Percentiles rank a stretch among this genome's conserved stretches.
Evolutionary conservation across 2,888 invertebrate genomes (phyloP).

Genomic region (Pristionchus entomophagus): DNA sequence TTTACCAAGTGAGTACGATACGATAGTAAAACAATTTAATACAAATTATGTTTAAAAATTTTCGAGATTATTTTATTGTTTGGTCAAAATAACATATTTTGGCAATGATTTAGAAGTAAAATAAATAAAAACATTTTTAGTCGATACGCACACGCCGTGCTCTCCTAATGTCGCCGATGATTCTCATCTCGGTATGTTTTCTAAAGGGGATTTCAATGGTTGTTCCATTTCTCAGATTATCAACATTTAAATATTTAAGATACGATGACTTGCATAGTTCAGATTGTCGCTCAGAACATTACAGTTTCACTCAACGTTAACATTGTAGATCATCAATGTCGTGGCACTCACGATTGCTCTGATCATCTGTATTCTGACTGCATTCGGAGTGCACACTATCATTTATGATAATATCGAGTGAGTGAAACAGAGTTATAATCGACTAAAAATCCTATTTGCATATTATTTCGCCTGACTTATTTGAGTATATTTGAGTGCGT

Average conservation of each 20-base stretch:
- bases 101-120: not conserved
- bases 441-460: too few relatives aligned
- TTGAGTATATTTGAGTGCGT: too few relatives aligned
- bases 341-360: not conserved
- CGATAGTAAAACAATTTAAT: too few relatives aligned
- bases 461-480: too few relatives aligned
- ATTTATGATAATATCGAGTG: not conserved
- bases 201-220: too few relatives aligned
- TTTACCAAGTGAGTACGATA: not conserved
- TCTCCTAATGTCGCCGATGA: not conserved
- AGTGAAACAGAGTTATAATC: not conserved
- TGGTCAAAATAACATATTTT: too few relatives aligned
- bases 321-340: not conserved
- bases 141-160: not conserved
- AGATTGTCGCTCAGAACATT: too few relatives aligned
- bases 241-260: not conserved
- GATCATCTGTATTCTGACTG: not conserved
- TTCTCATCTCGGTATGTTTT: constrained; percentile 3
- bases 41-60: too few relatives aligned
- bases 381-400: not conserved
- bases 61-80: too few relatives aligned
- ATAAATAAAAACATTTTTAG: not conserved
- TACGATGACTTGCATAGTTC: too few relatives aligned
- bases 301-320: too few relatives aligned
- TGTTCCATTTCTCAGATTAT: too few relatives aligned